Conservation (phyloP, 2,888 invertebrate genomes). For the Ectemnius continuus region DNA sequence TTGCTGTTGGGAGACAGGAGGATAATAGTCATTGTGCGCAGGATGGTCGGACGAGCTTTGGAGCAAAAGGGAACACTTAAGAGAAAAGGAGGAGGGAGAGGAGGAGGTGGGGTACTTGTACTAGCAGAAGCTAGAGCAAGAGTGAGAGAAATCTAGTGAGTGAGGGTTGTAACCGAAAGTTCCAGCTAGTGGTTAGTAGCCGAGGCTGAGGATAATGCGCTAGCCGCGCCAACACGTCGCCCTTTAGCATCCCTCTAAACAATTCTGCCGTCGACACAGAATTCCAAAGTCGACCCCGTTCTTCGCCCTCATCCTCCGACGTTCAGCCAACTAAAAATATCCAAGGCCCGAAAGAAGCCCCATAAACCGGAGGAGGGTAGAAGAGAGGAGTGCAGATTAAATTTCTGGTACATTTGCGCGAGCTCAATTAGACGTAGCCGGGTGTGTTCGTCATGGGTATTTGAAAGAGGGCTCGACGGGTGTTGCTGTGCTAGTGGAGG, state of each 20-base stretch:
- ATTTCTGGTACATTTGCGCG: background rate
- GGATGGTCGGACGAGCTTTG: too few species aligned
- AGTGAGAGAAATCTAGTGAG: constrained; percentile 1
- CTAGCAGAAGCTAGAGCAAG: background rate
- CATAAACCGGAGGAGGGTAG: background rate
- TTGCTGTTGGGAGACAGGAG: too few species aligned
- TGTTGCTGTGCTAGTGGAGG: too few species aligned
- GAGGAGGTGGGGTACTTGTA: background rate
- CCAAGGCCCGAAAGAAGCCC: too few species aligned
- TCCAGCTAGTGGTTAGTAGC: constrained; percentile 36
- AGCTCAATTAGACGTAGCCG: too few species aligned
- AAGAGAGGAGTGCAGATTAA: constrained; percentile 2
- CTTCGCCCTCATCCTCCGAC: too few species aligned
- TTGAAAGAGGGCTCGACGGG: too few species aligned
- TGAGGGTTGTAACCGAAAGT: constrained; percentile 18
- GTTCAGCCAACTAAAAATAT: too few species aligned
- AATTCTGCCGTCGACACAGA: constrained; percentile 24
- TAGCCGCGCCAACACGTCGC: constrained; percentile 8
- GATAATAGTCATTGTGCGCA: too few species aligned
- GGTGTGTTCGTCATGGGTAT: too few species aligned
- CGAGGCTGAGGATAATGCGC: constrained; percentile 27
- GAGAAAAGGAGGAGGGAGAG: background rate
- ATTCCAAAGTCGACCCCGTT: too few species aligned
- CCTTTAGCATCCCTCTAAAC: constrained; percentile 39
- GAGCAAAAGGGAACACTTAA: too few species aligned